Evolutionary conservation across 2,888 invertebrate species (phyloP).

Genomic region (Watsonalla cultraria): DNA sequence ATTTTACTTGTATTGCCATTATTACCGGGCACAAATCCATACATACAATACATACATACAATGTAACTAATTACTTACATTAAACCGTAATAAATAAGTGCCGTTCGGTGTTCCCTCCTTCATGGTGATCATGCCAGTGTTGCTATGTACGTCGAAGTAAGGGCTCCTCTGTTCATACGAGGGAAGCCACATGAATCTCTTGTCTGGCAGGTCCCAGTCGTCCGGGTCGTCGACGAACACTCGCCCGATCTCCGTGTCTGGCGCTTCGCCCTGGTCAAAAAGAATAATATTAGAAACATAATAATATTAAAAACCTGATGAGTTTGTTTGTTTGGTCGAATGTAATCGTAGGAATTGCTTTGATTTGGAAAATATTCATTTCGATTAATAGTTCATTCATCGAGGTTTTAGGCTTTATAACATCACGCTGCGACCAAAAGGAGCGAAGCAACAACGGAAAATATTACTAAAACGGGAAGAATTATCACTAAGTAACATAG

Average conservation of each 20-base stretch:
- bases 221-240: constrained; percentile 97
- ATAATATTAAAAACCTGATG: neutral
- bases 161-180: constrained; percentile 73
- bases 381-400: no score
- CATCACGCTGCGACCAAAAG: no score
- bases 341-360: no score
- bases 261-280: constrained; percentile 81
- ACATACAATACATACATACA: no score
- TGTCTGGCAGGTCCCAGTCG: constrained; percentile 98
- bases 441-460: no score
- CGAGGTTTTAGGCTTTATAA: no score
- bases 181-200: constrained; percentile 87
- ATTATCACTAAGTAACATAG: no score
- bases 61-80: constrained; percentile 57
- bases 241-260: constrained; percentile 91
- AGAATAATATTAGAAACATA: constrained; percentile 6
- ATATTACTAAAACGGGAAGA: no score
- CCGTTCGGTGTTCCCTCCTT: constrained; percentile 85
- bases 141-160: constrained; percentile 85
- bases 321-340: no score
- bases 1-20: no score
- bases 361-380: no score
- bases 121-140: constrained; percentile 94
- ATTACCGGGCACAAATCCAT: no score
- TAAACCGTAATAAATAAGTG: constrained; percentile 86